Evolutionary conservation across 1,140 invertebrate genomes (phyloP).

Genomic region (Forficula auricularia): DNA sequence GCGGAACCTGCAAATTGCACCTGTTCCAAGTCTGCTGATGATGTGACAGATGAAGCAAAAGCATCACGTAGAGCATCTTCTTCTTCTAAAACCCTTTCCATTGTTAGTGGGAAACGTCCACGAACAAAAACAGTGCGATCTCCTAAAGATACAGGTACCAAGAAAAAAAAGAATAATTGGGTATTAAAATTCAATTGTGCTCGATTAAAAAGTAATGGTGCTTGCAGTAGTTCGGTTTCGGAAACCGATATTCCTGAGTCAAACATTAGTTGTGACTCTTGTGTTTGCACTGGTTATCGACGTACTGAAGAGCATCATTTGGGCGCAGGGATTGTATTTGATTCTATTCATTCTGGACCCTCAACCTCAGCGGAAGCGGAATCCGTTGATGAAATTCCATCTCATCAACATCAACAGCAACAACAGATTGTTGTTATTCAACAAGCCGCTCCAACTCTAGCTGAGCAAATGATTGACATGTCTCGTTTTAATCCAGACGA

Average conservation of each 20-base stretch:
- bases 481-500: constrained; percentile 24
- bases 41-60: background rate
- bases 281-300: constrained; percentile 41
- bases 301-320: constrained; percentile 36
- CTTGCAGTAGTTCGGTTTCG: constrained; percentile 23
- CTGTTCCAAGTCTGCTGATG: background rate
- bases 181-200: constrained; percentile 40
- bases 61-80: background rate
- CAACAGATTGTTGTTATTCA: constrained; percentile 7
- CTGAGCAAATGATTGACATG: constrained; percentile 20
- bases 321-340: constrained; percentile 31
- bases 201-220: constrained; percentile 33
- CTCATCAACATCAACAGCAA: no score
- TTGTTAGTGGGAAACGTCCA: constrained; percentile 5
- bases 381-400: no score
- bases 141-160: constrained; percentile 10
- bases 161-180: constrained; percentile 40
- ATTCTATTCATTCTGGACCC: constrained; percentile 22
- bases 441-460: background rate
- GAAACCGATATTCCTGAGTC: constrained; percentile 27
- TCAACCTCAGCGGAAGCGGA: background rate
- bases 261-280: constrained; percentile 24
- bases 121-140: constrained; percentile 3
- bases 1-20: background rate
- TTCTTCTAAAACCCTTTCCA: constrained; percentile 3